Conservation (phyloP, 2,113 vertebrate species). For the Triplophysa siluroides region DNA sequence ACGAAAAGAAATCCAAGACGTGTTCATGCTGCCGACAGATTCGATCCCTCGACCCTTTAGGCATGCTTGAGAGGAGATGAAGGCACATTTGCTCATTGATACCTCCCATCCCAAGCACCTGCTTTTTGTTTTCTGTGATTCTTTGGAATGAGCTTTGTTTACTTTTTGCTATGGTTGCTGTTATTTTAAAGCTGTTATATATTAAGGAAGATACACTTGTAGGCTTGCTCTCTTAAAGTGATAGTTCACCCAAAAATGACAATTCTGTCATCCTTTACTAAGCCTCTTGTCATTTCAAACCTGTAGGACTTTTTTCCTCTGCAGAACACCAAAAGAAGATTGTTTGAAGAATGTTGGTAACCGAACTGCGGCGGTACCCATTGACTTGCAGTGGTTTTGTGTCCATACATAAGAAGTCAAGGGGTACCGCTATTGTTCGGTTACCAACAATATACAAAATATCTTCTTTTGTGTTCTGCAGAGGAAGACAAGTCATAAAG, state of each 20-base stretch:
- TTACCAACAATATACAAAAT: no score
- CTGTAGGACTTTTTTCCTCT: no score
- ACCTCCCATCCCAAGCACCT: constrained; percentile 19
- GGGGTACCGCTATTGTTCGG: no score
- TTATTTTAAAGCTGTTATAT: background rate
- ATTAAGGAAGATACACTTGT: background rate
- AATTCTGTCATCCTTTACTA: background rate
- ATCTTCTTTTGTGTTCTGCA: no score
- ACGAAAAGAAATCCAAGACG: background rate
- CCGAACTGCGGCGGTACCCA: no score
- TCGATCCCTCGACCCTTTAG: constrained; percentile 28
- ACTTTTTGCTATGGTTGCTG: constrained; percentile 20
- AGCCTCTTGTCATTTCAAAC: background rate
- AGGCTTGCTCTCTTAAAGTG: background rate
- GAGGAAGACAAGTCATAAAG: no score
- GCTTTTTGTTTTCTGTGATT: constrained; percentile 39
- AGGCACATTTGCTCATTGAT: constrained; percentile 36
- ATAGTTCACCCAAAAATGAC: background rate
- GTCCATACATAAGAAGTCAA: no score
- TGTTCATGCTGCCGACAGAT: constrained; percentile 36
- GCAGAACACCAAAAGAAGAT: no score
- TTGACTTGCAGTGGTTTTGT: no score
- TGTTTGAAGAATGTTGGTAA: no score
- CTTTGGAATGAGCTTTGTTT: constrained; percentile 16
- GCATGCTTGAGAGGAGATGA: constrained; percentile 36